phyloP scores from a whole-genome alignment of 2,888 invertebrate genomes.

The Schrankia costaestrigalis region DNA sequence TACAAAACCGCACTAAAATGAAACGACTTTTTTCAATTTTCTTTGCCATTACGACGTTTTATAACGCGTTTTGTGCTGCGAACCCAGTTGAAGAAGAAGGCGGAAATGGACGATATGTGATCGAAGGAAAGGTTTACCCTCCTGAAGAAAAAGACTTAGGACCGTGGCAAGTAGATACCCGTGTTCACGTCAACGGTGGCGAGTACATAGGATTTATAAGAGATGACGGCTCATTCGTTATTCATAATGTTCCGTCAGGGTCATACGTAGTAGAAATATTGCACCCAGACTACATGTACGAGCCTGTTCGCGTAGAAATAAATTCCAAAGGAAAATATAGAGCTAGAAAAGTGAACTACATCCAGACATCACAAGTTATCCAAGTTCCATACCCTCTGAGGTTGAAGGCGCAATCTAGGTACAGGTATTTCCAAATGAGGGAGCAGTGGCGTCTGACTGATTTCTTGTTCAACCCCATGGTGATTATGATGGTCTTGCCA shows the following conservation, averaged over 20 bases:
- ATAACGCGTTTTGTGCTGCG: slow-evolving; percentile 39
- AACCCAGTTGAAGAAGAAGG: slow-evolving; percentile 61
- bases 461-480: slow-evolving; percentile 98
- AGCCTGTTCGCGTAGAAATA: slow-evolving; percentile 97
- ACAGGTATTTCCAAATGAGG: slow-evolving; percentile 93
- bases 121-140: slow-evolving; percentile 91
- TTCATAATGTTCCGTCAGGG: slow-evolving; percentile 93
- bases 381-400: slow-evolving; percentile 96
- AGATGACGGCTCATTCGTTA: slow-evolving; percentile 94
- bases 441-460: slow-evolving; percentile 99
- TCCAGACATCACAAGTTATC: slow-evolving; percentile 94
- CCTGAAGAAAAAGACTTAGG: slow-evolving; percentile 81
- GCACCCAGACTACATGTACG: slow-evolving; percentile 95
- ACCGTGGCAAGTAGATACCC: slow-evolving; percentile 89
- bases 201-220: slow-evolving; percentile 93
- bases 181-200: slow-evolving; percentile 92
- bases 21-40: slow-evolving; percentile 17
- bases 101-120: slow-evolving; percentile 82
- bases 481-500: slow-evolving; percentile 98
- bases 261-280: slow-evolving; percentile 96
- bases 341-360: slow-evolving; percentile 95
- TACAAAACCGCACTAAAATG: too few relatives aligned
- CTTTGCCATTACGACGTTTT: slow-evolving; percentile 21
- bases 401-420: slow-evolving; percentile 90
- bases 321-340: slow-evolving; percentile 98